These are phyloP conservation scores for Pteronura brasiliensis DNA, from an alignment of 2,113 vertebrate species.

Conservation along the genomic window DNA sequence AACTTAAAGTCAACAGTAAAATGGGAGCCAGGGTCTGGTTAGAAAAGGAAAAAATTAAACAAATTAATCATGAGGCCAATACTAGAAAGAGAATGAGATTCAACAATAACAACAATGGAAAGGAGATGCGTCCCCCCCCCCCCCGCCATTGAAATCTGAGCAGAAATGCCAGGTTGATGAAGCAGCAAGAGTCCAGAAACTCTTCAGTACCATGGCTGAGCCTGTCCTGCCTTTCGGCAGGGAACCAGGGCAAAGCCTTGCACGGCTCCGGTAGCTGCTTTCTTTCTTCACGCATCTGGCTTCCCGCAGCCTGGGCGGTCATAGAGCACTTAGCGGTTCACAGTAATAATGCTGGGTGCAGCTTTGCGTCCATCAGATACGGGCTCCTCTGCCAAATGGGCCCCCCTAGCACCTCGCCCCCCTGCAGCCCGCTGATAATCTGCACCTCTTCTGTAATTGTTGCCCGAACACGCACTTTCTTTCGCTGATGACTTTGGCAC, in stretches of 20 bases:
- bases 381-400: background rate
- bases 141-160: background rate
- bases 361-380: background rate
- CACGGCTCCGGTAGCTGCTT: background rate
- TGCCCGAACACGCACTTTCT: conserved; percentile 50
- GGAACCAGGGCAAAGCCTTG: background rate
- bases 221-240: background rate
- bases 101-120: background rate
- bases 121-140: background rate
- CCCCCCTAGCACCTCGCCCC: background rate
- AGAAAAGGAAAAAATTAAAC: conserved; percentile 32
- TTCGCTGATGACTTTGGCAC: conserved; percentile 69
- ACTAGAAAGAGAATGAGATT: conserved; percentile 15
- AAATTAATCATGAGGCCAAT: conserved; percentile 41
- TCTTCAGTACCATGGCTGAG: background rate
- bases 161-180: conserved; percentile 21
- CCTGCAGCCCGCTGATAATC: conserved; percentile 52
- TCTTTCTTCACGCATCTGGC: conserved; percentile 4
- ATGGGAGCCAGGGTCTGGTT: background rate
- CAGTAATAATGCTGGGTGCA: background rate
- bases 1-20: conserved; percentile 39
- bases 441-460: conserved; percentile 63
- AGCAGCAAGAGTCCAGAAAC: conserved; percentile 10
- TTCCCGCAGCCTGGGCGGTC: background rate
- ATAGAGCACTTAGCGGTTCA: background rate